Base-by-base conservation (phyloP, 1,140 invertebrate genomes). In the Hyles vespertilio region DNA sequence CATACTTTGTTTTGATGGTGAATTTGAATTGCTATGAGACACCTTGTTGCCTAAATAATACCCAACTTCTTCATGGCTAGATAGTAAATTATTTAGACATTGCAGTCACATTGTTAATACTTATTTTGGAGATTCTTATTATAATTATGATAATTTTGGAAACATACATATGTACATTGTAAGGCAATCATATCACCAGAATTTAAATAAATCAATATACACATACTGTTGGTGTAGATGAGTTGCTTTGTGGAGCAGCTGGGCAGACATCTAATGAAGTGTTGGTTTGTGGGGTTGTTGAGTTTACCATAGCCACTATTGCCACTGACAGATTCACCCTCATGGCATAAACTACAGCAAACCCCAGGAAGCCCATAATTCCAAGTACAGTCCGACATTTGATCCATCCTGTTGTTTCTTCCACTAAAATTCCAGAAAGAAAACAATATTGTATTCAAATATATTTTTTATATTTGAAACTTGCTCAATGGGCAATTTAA, bases 281-380 rank as follows among this genome's bases (percentile, higher is more conserved):
- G 48, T 91, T 79, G 57, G 91, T 89, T 11, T 92, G 84, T 48
- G 93, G 91, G 2, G 91, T 91, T 22, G 94, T 94, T 57, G 94
- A 92, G 70, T 97, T 97, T 2, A 95, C 93, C 97, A 98, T 98
- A 4, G 96, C 96, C 8, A 98, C 96, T 79, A 98, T 97, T 5
- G 96, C 97, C 8, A 98, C 95, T 3, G 96, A 98, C 32, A 98
- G 89, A 86, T 98, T 98, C 0, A 98, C 96, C 62, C 97, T 90
- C 94, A 98, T 95, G 0, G 96, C 94, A 84, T 98, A 98, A 2
- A 97, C 94, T 70, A 96, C 93, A 22, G 94, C 93, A 74, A 97
- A 93, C 52, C 95, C 93, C 63, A 94, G 81, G 89, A 98, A 93
- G 65, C 94, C 94, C 81, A 98, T 90, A 48, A 97, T 91, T 0